Evolutionary conservation across 1,140 invertebrate genomes (phyloP).

Genomic region (Liolophura sinensis): DNA sequence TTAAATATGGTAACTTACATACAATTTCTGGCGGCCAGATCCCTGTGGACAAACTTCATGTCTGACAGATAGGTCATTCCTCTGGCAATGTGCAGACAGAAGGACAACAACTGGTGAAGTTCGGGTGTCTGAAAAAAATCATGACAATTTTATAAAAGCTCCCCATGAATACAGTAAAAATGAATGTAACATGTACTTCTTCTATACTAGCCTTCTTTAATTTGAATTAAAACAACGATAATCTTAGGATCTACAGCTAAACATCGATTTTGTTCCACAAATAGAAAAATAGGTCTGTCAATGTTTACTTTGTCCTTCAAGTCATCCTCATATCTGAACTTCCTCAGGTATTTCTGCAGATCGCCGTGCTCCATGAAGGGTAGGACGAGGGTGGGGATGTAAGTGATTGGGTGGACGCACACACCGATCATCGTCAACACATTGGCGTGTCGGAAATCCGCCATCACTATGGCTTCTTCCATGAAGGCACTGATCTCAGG

Average conservation of each 20-base stretch:
- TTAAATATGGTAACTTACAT: slow-evolving; percentile 44
- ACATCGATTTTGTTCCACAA: no score
- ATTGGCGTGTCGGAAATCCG: slow-evolving; percentile 5
- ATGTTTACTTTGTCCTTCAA: background rate
- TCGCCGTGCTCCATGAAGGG: background rate
- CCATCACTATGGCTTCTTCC: background rate
- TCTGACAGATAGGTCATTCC: slow-evolving; percentile 82
- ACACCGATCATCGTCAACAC: background rate
- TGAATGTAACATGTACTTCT: no score
- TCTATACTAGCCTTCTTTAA: no score
- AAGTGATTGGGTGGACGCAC: background rate
- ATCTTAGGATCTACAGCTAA: no score
- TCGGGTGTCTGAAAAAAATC: slow-evolving; percentile 41
- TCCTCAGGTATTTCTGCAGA: slow-evolving; percentile 1
- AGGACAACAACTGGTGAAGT: slow-evolving; percentile 56
- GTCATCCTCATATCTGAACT: background rate
- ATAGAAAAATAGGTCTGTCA: no score
- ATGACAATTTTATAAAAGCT: background rate
- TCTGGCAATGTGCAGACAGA: slow-evolving; percentile 70
- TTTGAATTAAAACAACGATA: no score
- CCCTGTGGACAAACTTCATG: slow-evolving; percentile 81
- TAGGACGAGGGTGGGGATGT: background rate
- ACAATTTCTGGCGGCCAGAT: slow-evolving; percentile 81
- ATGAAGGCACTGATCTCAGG: slow-evolving; percentile 1
- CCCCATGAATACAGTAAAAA: no score